Conservation (phyloP, 1,140 invertebrate genomes). For the Drosophila kikkawai region DNA sequence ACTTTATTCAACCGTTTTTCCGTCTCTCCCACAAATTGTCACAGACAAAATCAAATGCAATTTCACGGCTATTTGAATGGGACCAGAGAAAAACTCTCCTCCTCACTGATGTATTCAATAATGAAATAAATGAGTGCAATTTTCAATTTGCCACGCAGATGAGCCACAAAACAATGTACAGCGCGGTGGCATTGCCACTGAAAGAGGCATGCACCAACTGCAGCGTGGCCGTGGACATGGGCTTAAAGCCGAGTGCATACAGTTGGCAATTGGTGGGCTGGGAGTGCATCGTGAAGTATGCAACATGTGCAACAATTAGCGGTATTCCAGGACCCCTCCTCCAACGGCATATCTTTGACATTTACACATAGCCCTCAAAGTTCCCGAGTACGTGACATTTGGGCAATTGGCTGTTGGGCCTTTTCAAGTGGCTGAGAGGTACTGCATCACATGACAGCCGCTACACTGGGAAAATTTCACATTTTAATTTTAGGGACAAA, state of each 20-base stretch:
- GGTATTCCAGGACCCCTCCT: slow-evolving; percentile 13
- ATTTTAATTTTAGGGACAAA: too few relatives aligned
- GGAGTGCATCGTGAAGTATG: slow-evolving; percentile 46
- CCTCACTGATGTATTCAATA: slow-evolving; percentile 40
- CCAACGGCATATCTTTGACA: slow-evolving; percentile 32
- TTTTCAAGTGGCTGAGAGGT: slow-evolving; percentile 44
- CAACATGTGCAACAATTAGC: slow-evolving; percentile 75
- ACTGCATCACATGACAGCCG: neutral
- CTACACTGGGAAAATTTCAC: neutral
- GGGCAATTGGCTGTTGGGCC: slow-evolving; percentile 62
- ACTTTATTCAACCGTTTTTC: slow-evolving; percentile 24
- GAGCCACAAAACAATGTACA: slow-evolving; percentile 65
- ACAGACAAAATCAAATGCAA: slow-evolving; percentile 73
- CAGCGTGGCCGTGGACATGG: slow-evolving; percentile 17
- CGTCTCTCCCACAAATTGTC: slow-evolving; percentile 13
- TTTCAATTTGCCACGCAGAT: slow-evolving; percentile 78
- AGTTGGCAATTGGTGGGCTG: slow-evolving; percentile 6
- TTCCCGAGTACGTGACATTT: slow-evolving; percentile 72
- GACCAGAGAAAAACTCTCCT: slow-evolving; percentile 36
- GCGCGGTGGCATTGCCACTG: slow-evolving; percentile 1
- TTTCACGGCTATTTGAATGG: slow-evolving; percentile 77
- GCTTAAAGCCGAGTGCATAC: slow-evolving; percentile 63
- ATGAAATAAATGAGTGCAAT: slow-evolving; percentile 79
- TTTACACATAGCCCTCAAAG: slow-evolving; percentile 33
- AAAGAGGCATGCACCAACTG: slow-evolving; percentile 23